Evolutionary conservation across 2,888 invertebrate species (phyloP).

Genomic region (Nomada ferruginata): DNA sequence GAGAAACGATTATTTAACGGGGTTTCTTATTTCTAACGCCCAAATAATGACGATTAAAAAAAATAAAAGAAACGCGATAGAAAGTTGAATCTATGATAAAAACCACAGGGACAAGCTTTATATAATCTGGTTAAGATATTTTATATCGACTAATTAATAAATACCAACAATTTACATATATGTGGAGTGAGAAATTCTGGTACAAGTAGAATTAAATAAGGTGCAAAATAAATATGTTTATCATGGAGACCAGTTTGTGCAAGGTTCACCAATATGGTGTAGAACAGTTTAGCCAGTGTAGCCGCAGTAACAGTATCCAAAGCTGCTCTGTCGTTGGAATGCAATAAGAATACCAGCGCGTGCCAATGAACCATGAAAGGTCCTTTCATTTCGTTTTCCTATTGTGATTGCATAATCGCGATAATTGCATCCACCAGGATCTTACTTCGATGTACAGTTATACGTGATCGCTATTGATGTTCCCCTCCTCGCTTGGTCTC

Average conservation of each 20-base stretch:
- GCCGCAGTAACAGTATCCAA: slow-evolving; percentile 52
- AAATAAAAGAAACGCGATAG: too few relatives aligned
- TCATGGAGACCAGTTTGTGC: slow-evolving; percentile 22
- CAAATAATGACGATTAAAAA: too few relatives aligned
- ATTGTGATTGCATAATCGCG: slow-evolving; percentile 56
- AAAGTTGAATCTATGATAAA: neutral
- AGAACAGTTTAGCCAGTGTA: slow-evolving; percentile 35
- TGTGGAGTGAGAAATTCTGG: neutral
- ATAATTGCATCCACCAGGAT: slow-evolving; percentile 39
- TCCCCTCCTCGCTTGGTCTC: too few relatives aligned
- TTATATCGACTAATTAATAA: neutral
- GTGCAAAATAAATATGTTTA: slow-evolving; percentile 3
- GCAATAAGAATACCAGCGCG: slow-evolving; percentile 54
- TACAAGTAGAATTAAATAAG: slow-evolving; percentile 1
- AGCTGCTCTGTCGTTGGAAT: slow-evolving; percentile 44
- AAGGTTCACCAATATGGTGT: slow-evolving; percentile 24
- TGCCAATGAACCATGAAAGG: slow-evolving; percentile 69
- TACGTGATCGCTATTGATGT: neutral
- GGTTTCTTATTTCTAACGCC: too few relatives aligned
- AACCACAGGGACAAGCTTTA: neutral
- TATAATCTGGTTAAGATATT: neutral
- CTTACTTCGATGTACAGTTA: neutral
- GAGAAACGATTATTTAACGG: neutral
- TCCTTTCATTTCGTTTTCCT: slow-evolving; percentile 59
- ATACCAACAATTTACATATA: neutral